Evolutionary conservation across 2,797 vertebrate genomes (phyloP).

Genomic region (Eulemur mongoz): DNA sequence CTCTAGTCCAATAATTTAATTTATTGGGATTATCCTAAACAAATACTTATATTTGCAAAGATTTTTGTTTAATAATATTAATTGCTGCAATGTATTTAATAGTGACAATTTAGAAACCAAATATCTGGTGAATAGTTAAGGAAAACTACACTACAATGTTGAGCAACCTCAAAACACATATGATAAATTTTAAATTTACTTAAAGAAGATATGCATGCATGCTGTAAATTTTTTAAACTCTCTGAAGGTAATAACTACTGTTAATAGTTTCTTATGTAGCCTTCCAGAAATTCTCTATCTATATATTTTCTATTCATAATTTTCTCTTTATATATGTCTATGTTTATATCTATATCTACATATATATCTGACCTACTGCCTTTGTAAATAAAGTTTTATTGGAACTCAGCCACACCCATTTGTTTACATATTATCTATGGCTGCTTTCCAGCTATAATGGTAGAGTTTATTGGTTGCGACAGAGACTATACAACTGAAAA

Average conservation of each 20-base stretch:
- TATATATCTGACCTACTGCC: not conserved
- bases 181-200: not conserved
- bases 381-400: not conserved
- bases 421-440: not conserved
- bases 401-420: not conserved
- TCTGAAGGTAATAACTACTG: not conserved
- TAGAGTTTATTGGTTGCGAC: not conserved
- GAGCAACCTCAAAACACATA: not conserved
- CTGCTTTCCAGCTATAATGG: not conserved
- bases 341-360: not conserved
- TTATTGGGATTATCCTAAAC: not conserved
- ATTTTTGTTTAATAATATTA: not conserved
- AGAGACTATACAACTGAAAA: not conserved
- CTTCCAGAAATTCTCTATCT: not conserved
- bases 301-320: not conserved
- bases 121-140: not conserved
- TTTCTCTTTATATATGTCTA: not conserved
- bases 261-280: not conserved
- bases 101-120: not conserved
- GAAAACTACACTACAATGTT: not conserved
- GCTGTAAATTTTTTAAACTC: not conserved
- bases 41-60: not conserved
- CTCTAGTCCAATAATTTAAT: not conserved
- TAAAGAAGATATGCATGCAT: not conserved
- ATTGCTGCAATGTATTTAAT: not conserved